A percentile compares a stretch with the other conserved stretches of the same genome.
phyloP scores from a whole-genome alignment of 2,797 vertebrate species.

The Notamacropus eugenii region DNA sequence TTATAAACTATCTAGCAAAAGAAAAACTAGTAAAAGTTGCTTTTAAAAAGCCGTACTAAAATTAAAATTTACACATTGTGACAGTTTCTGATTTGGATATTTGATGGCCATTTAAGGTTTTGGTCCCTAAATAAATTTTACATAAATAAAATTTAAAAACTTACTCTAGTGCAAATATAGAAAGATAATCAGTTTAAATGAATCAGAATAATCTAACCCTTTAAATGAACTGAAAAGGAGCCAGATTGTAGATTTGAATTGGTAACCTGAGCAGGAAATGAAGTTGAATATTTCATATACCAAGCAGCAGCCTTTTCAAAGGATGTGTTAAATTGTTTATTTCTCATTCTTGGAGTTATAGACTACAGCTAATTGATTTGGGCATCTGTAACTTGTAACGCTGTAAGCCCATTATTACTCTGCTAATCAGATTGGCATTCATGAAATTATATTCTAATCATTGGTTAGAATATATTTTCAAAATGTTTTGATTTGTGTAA shows the following conservation, averaged over 20 bases:
- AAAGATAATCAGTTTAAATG: not conserved
- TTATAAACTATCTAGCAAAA: conserved; percentile 22
- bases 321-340: not conserved
- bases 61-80: conserved; percentile 30
- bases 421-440: not conserved
- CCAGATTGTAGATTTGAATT: conserved; percentile 15
- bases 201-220: not conserved
- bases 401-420: conserved; percentile 17
- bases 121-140: not conserved
- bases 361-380: not conserved
- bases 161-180: not conserved
- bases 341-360: conserved; percentile 12
- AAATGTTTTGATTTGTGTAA: not conserved
- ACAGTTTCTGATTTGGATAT: conserved; percentile 20
- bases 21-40: conserved; percentile 4
- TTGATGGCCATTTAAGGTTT: not conserved
- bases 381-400: not conserved
- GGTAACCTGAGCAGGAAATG: not conserved
- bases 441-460: not conserved
- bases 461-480: conserved; percentile 2
- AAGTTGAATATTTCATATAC: not conserved
- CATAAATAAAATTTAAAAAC: conserved; percentile 4
- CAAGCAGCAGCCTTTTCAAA: not conserved
- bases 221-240: conserved; percentile 23
- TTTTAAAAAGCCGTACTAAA: not conserved